Evolutionary conservation across 2,888 invertebrate genomes (phyloP).

Genomic region (Apotomis capreana): DNA sequence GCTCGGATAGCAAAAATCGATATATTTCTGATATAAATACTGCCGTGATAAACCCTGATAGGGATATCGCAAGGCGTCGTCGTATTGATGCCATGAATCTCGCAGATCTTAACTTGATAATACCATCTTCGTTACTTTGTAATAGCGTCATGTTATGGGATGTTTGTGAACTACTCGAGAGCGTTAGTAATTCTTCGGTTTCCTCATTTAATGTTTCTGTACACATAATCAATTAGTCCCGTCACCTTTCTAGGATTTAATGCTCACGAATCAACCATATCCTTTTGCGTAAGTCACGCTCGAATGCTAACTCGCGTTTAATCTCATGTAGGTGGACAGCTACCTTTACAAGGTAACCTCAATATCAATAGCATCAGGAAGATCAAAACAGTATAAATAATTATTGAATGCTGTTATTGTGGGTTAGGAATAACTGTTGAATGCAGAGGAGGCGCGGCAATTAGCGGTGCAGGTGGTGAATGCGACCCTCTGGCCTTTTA

Average conservation of each 20-base stretch:
- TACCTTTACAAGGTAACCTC: conserved; percentile 38
- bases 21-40: too few relatives aligned
- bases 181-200: not conserved
- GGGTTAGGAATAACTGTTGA: conserved; percentile 68
- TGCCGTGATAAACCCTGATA: too few relatives aligned
- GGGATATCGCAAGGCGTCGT: too few relatives aligned
- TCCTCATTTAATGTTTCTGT: conserved; percentile 2
- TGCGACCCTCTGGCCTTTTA: conserved; percentile 72
- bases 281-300: conserved; percentile 36
- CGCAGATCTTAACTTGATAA: too few relatives aligned
- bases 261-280: conserved; percentile 20
- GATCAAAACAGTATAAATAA: conserved; percentile 58
- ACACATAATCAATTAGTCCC: conserved; percentile 25
- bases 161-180: not conserved
- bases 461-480: conserved; percentile 79
- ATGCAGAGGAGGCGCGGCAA: conserved; percentile 72
- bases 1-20: too few relatives aligned
- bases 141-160: not conserved
- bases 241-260: conserved; percentile 20
- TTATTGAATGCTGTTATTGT: conserved; percentile 66
- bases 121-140: not conserved
- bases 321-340: conserved; percentile 32
- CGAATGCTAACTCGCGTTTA: conserved; percentile 26
- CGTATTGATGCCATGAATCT: too few relatives aligned
- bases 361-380: conserved; percentile 50